phyloP scores from a whole-genome alignment of 2,888 invertebrate genomes.

The Gibbula magus region DNA sequence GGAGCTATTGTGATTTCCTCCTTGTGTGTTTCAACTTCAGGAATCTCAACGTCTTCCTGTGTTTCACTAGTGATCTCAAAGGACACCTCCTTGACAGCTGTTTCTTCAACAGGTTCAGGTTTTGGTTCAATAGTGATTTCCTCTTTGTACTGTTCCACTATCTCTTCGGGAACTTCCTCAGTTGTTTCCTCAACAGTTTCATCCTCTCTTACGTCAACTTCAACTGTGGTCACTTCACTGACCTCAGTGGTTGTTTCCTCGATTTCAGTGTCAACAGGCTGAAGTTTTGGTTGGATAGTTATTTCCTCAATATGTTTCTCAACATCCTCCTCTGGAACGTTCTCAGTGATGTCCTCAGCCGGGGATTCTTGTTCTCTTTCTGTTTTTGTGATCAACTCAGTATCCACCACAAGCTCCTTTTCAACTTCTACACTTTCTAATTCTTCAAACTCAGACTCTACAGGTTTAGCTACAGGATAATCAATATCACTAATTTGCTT shows the following conservation, averaged over 20 bases:
- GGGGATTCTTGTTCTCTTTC: background rate
- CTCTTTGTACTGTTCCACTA: background rate
- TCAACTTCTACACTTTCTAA: background rate
- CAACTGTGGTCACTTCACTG: background rate
- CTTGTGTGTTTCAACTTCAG: background rate
- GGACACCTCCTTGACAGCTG: background rate
- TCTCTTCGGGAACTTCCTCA: background rate
- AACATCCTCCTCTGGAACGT: background rate
- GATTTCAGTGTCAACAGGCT: background rate
- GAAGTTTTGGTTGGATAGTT: background rate
- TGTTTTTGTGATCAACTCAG: background rate
- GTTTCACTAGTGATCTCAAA: background rate
- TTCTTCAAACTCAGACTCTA: conserved; percentile 14
- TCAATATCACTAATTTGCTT: conserved; percentile 18
- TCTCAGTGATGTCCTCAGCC: background rate
- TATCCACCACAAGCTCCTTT: conserved; percentile 20
- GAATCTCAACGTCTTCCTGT: background rate
- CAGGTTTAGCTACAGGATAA: conserved; percentile 25
- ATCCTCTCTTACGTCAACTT: background rate
- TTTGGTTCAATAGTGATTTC: conserved; percentile 8
- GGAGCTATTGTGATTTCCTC: background rate
- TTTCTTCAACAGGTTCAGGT: background rate
- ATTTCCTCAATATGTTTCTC: background rate
- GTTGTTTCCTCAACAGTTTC: conserved; percentile 1
- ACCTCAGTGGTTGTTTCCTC: conserved; percentile 17